Base-by-base conservation (phyloP, 2,113 vertebrate species). In the Alethe castanea region DNA sequence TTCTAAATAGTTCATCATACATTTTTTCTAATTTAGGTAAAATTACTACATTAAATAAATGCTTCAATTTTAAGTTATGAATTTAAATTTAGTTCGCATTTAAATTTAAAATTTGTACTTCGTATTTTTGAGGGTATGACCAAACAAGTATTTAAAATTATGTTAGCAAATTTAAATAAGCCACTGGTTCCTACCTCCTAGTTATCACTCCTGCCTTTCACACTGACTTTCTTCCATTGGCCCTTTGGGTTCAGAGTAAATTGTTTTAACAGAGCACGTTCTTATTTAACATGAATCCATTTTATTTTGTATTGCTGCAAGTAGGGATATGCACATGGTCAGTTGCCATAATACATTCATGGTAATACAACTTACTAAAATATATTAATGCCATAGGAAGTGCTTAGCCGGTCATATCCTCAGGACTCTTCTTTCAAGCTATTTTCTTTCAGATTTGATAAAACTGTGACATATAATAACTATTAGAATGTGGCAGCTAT, bases 381-480 rank as follows among this genome's bases (percentile, higher is more conserved):
- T 50, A 23, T 36, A 12, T 74, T 72, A 82, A 65, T 76, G 19
- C 9, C 33, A 15, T 36, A 47, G 6, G 47, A 84, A 62, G 15
- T 74, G 33, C 56, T 90, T 82, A 62, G 48, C 48, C 88, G 36
- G 29, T 90, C 16, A 22, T 82, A 57, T 79, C 35, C 19, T 87
- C 5, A 12, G 50, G 60, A 47, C 20, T 85, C 8, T 66, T 48
- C 61, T 66, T 97, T 89, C 94, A 95, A 95, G 61, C 38, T 71
- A 59, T 33, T 92, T 90, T 93, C 48, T 72, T 94, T 95, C 59
- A 80, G 92, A 83, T 78, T 67, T 1, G 7, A 48, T 94, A 86
- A 88, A 93, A 78, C 62, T 94, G 61, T 91, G 77, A 88, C 84
- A 82, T 72, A 69, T 72, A 76, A 85, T 88, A 33, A 88, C 62